These are phyloP conservation scores for Sinohyriopsis cumingii DNA, from an alignment of 2,888 invertebrate genomes.

Conservation along the genomic window DNA sequence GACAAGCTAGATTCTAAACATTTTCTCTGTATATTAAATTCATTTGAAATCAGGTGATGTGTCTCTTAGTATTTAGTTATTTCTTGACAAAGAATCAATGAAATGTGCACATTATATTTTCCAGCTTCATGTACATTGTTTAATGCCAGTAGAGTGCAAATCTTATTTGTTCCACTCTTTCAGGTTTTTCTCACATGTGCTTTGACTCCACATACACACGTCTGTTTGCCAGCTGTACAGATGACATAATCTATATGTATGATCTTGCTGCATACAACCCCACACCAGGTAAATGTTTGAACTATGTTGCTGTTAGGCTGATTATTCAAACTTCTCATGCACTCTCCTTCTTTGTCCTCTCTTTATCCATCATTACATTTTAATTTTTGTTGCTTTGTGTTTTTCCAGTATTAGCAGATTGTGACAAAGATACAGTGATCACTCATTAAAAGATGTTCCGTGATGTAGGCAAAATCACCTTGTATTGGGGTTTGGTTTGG, in stretches of 20 bases:
- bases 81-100: not conserved
- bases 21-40: too few relatives aligned
- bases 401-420: too few relatives aligned
- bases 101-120: not conserved
- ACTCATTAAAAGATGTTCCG: too few relatives aligned
- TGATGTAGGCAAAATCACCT: too few relatives aligned
- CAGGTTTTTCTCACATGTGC: conserved; percentile 79
- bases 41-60: too few relatives aligned
- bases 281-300: conserved; percentile 75
- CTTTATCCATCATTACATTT: too few relatives aligned
- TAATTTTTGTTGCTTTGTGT: too few relatives aligned
- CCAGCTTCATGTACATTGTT: not conserved
- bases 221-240: conserved; percentile 90
- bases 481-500: too few relatives aligned
- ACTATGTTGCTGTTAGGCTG: not conserved
- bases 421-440: too few relatives aligned
- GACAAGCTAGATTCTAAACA: too few relatives aligned
- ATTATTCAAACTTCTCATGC: too few relatives aligned
- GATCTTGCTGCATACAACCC: conserved; percentile 81
- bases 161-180: conserved; percentile 4
- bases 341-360: not conserved
- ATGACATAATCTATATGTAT: conserved; percentile 88
- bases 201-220: conserved; percentile 81
- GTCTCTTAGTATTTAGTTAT: too few relatives aligned
- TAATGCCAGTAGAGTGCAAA: not conserved